Base-by-base conservation (phyloP, 2,797 vertebrate genomes). In the Crossoptilon crossoptilon region DNA sequence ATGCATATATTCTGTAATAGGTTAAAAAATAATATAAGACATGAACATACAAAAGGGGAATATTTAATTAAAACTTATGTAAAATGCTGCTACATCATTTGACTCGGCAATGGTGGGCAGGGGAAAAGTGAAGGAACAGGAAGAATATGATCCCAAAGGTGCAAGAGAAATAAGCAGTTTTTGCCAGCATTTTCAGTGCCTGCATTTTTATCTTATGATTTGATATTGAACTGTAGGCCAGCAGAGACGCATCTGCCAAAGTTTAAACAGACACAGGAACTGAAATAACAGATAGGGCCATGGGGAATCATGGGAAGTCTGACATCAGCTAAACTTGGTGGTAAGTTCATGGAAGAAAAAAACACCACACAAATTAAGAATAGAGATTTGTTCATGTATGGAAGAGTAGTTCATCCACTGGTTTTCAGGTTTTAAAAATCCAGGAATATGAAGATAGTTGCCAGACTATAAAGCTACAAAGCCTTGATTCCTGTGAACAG, bases 141-240 rank as follows among this genome's bases (percentile, higher is more conserved):
- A 90, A 76, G 27, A 88, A 84, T 17, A 81, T 5, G 4, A 16
- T 88, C 39, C 10, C 33, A 76, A 14, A 88, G n/a, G n/a, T 53
- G 16, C 19, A 60, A 70, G 87, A 84, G 76, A 56, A 94, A 77
- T 17, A 46, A 76, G 7, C 1, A n/a, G 26, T 31, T 87, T 79
- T 70, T 91, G 51, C 23, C 48, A 88, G 62, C 10, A 82, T 60
- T n/a, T 80, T 73, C 48, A 79, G 31, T 26, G 31, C 33, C n/a
- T 79, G 48, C 16, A 75, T 84, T 94, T 79, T 84, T 53, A 88
- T 84, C 58, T 59, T 67, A 21, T 14, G 37, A 86, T 85, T 88
- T 73, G 37, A 84, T 90, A 90, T 3, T 67, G 51, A 17, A n/a
- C n/a, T 63, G 67, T 19, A 84, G 58, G 67, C 80, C 64, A 91